phyloP scores from a whole-genome alignment of 1,140 invertebrate species.

The Drosophila dunni region DNA sequence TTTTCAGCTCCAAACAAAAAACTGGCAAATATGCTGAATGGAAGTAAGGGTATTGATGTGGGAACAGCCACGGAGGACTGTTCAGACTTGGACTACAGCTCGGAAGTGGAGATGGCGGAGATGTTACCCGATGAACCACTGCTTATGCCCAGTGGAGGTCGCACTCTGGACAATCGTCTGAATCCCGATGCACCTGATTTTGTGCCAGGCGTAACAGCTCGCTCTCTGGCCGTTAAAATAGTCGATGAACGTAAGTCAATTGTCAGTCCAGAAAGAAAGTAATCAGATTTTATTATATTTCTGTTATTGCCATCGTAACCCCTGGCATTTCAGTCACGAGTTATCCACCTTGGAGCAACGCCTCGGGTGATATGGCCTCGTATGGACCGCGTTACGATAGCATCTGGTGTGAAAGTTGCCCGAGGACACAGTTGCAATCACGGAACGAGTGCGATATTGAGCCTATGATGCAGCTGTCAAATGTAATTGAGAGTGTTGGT shows the following conservation, averaged over 20 bases:
- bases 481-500: conserved; percentile 17
- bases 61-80: conserved; percentile 10
- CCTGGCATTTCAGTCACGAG: conserved; percentile 22
- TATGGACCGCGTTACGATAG: conserved; percentile 58
- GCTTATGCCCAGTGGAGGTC: conserved; percentile 13
- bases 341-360: conserved; percentile 56
- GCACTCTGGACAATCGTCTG: conserved; percentile 46
- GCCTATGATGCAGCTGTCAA: conserved; percentile 9
- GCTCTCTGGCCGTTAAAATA: conserved; percentile 50
- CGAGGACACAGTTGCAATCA: conserved; percentile 14
- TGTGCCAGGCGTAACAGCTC: conserved; percentile 42
- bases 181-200: conserved; percentile 67
- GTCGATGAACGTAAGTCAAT: conserved; percentile 57
- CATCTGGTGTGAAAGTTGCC: conserved; percentile 61
- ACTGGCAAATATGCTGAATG: conserved; percentile 21
- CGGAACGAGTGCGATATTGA: conserved; percentile 14
- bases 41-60: not conserved
- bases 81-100: not conserved
- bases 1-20: conserved; percentile 16
- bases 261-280: not conserved
- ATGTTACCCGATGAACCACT: not conserved
- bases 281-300: not conserved
- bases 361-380: conserved; percentile 30
- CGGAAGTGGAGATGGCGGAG: not conserved
- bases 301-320: not conserved